Evolutionary conservation across 1,140 invertebrate species (phyloP).

Genomic region (Orussus abietinus): DNA sequence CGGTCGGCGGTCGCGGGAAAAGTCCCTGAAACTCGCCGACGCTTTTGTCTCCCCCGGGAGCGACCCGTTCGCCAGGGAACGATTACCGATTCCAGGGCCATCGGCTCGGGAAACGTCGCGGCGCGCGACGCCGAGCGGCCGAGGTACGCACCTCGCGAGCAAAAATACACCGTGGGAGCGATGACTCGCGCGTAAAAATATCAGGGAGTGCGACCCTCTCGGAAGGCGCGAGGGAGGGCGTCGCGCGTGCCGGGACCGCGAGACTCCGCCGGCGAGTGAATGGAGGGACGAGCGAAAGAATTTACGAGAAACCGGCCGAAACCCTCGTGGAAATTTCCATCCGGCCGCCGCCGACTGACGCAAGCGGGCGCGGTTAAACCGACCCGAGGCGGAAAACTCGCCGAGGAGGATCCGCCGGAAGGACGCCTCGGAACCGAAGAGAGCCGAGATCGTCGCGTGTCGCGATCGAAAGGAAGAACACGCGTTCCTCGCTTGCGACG

Average conservation of each 20-base stretch:
- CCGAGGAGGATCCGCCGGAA: no score
- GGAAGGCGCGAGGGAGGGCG: constrained; percentile 23
- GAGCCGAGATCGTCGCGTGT: not conserved
- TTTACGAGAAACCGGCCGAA: no score
- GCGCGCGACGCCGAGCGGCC: no score
- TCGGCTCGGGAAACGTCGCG: constrained; percentile 16
- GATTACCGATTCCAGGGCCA: no score
- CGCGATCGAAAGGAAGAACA: constrained; percentile 5
- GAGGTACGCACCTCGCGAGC: constrained; percentile 46
- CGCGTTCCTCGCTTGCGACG: constrained; percentile 2
- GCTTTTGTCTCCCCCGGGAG: no score
- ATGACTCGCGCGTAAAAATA: constrained; percentile 53
- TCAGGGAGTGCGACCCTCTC: constrained; percentile 37
- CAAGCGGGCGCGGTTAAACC: constrained; percentile 3
- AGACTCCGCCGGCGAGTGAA: constrained; percentile 25
- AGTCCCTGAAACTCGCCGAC: no score
- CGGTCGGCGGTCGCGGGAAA: no score
- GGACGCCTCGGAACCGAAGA: no score
- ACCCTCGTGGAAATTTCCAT: no score
- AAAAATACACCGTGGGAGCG: constrained; percentile 54
- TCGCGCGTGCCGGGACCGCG: constrained; percentile 12
- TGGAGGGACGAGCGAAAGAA: constrained; percentile 26
- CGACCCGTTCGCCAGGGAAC: no score
- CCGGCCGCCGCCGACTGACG: no score
- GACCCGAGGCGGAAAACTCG: no score